A percentile compares a stretch with the other conserved stretches of the same genome.
Conservation (phyloP, 2,113 vertebrate species). For the Oreochromis spilurus region DNA sequence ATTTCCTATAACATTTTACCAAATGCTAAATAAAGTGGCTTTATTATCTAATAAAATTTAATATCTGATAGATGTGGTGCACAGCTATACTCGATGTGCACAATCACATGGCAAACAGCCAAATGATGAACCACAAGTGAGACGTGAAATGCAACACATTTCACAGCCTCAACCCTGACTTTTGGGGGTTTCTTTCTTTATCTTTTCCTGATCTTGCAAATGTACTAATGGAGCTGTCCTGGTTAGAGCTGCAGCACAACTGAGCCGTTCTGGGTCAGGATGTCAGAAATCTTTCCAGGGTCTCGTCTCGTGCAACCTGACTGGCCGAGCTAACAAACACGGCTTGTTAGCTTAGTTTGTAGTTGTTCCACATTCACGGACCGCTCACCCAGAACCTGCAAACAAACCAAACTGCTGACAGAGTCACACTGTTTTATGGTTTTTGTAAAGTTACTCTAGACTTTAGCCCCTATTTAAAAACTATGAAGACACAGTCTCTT, state of each 20-base stretch:
- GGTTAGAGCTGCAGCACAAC: neutral
- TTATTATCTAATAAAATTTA: neutral
- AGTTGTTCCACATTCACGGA: neutral
- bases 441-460: neutral
- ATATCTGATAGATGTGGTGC: neutral
- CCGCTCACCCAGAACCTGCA: neutral
- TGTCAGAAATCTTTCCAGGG: neutral
- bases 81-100: neutral
- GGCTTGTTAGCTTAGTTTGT: neutral
- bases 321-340: neutral
- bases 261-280: neutral
- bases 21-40: neutral
- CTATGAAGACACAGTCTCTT: neutral
- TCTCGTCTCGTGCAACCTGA: neutral
- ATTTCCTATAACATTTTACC: neutral
- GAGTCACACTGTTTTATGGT: neutral
- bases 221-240: neutral
- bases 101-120: neutral
- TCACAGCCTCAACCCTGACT: neutral
- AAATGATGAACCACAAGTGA: neutral
- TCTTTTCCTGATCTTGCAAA: neutral
- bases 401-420: neutral
- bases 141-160: neutral
- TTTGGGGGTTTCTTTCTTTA: neutral
- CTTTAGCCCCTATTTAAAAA: neutral